phyloP scores from a whole-genome alignment of 2,113 vertebrate genomes.

The Leucopternis melanops region DNA sequence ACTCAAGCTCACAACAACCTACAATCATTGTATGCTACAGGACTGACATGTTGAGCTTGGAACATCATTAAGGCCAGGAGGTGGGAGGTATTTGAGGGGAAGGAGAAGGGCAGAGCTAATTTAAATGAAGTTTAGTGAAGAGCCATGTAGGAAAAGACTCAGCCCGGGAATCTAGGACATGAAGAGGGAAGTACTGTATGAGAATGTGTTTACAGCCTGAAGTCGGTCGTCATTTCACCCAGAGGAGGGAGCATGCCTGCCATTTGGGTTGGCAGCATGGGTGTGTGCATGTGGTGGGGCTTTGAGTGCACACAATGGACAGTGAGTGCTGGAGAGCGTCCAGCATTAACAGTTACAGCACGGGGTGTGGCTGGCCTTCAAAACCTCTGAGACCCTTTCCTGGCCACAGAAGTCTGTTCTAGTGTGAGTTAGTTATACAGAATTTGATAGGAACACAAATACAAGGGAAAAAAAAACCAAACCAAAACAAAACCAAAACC shows the following conservation, averaged over 20 bases:
- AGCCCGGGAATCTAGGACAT: rapidly evolving
- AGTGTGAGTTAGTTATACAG: not conserved
- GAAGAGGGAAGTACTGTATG: not conserved
- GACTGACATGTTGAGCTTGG: not conserved
- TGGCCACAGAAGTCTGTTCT: not conserved
- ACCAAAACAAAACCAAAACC: not conserved
- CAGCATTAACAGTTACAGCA: not conserved
- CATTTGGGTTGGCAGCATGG: rapidly evolving
- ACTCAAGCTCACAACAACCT: not conserved
- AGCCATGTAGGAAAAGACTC: not conserved
- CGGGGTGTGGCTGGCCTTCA: not conserved
- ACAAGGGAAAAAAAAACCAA: not conserved
- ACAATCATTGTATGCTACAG: not conserved
- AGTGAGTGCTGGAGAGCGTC: not conserved
- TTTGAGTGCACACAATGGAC: not conserved
- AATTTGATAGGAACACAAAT: not conserved
- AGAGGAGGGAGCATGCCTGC: not conserved
- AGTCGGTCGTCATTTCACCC: not conserved
- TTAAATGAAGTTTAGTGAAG: not conserved
- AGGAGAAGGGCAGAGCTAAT: not conserved
- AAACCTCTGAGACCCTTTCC: not conserved
- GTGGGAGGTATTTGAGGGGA: not conserved
- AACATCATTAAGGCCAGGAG: slow-evolving; percentile 23
- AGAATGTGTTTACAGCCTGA: not conserved
- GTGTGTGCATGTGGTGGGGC: not conserved